Percentiles rank a stretch among this genome's conserved stretches.
phyloP scores from a whole-genome alignment of 2,888 invertebrate genomes.

The Platycheirus rosarum region DNA sequence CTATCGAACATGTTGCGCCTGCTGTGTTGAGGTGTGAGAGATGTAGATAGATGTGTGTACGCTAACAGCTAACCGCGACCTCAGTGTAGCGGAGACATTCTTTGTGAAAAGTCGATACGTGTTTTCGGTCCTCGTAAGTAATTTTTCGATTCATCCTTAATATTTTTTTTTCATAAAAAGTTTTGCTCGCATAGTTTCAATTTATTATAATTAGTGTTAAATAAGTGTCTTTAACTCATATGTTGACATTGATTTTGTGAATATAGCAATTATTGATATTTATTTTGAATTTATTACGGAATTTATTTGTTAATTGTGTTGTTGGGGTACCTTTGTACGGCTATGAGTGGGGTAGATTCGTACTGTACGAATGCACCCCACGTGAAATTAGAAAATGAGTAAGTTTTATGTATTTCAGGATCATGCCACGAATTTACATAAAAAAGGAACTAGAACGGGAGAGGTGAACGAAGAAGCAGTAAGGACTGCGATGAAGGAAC shows the following conservation, averaged over 20 bases:
- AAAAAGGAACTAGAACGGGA: too few relatives aligned
- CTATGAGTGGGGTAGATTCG: conserved; percentile 8
- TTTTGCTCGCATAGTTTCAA: background rate
- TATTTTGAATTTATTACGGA: too few relatives aligned
- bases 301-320: background rate
- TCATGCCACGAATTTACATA: too few relatives aligned
- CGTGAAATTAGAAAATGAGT: background rate
- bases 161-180: conserved; percentile 6
- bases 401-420: conserved; percentile 15
- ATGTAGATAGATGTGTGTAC: too few relatives aligned
- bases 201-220: background rate
- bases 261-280: background rate
- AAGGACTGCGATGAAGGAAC: conserved; percentile 1
- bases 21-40: too few relatives aligned
- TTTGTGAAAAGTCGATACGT: too few relatives aligned
- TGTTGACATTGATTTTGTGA: background rate
- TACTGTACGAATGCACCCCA: conserved; percentile 3
- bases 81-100: background rate
- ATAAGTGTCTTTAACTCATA: background rate
- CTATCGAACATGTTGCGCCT: too few relatives aligned
- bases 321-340: background rate
- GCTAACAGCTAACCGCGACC: too few relatives aligned
- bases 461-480: too few relatives aligned
- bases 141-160: background rate
- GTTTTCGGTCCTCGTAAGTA: background rate